phyloP scores from a whole-genome alignment of 2,797 vertebrate species.

The Halcyon smyrnensis region DNA sequence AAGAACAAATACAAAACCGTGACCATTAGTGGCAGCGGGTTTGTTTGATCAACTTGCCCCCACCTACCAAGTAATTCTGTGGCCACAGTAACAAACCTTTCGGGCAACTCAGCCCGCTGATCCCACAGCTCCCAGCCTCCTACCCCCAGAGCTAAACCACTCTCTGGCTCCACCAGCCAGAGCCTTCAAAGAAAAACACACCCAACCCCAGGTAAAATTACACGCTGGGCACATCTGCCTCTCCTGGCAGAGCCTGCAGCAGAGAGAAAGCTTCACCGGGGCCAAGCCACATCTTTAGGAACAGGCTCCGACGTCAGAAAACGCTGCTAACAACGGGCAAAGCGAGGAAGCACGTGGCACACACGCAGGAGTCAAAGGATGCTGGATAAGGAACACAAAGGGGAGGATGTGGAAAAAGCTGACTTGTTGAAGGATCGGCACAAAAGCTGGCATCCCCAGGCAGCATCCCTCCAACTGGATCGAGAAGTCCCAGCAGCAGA shows the following conservation, averaged over 20 bases:
- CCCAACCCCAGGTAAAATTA: neutral
- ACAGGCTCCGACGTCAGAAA: neutral
- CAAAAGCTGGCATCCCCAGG: neutral
- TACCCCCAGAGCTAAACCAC: neutral
- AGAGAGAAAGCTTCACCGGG: neutral
- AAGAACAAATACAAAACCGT: neutral
- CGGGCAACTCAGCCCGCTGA: neutral
- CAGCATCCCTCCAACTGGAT: neutral
- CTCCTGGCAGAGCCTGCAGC: neutral
- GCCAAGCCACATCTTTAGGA: neutral
- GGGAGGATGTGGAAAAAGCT: neutral
- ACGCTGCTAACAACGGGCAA: neutral
- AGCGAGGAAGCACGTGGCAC: neutral
- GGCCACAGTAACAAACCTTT: neutral
- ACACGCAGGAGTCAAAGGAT: neutral
- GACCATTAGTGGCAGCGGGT: constrained; percentile 28
- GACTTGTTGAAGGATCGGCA: neutral
- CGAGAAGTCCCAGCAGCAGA: neutral
- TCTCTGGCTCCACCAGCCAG: neutral
- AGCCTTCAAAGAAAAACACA: neutral
- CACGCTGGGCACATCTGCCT: neutral
- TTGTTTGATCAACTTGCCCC: constrained; percentile 17
- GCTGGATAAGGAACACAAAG: constrained; percentile 29
- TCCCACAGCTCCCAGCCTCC: neutral
- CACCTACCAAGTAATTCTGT: neutral